Base-by-base conservation (phyloP, 2,888 invertebrate genomes). In the Volucella inanis region DNA sequence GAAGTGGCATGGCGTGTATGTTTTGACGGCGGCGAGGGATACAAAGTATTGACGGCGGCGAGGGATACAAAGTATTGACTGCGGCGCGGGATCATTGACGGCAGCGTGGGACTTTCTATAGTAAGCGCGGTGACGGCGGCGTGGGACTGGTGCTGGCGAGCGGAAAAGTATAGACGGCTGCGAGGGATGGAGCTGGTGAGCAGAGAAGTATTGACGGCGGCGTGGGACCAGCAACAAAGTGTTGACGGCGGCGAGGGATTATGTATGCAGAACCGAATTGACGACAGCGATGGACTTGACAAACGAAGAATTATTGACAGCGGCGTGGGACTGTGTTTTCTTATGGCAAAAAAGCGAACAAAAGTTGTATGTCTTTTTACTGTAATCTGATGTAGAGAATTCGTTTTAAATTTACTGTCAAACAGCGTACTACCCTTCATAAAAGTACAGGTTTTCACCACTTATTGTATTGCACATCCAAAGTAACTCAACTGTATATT, bases 11-110 rank as follows among this genome's bases (percentile, higher is more conserved):
- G 31, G 6, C 31, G 31, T 31, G 6, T 31, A 31, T 6, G 31
- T 31, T 31, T 1, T 72, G 79, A 79, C 79, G 31, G 79, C 79
- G 50, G 79, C 79, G 82, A 49, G 77, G 82, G 82, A 82, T 10
- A 3, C 22, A 39, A 10, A 14, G 15, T n/a, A 47, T 1, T 72
- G 78, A 79, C 78, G 14, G 78, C 78, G 50, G 78, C 78, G 82
- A 49, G 76, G 82, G 82, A 82, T 9, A 3, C 22, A 39, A 10
- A n/a, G 15, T n/a, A 39, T 15, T 79, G 71, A 72, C 79, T 15
- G 79, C 79, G 57, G 68, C 80, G 80, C 57, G 80, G 80, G 80
- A 80, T 6, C 59, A 2, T 12, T 31, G 38, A 45, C 14, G 38
- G 70, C 59, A 11, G 52, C 52, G 55, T 22, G 52, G 67, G 67